These are phyloP conservation scores for Cirrhinus molitorella DNA, from an alignment of 2,797 vertebrate genomes.

Conservation along the genomic window DNA sequence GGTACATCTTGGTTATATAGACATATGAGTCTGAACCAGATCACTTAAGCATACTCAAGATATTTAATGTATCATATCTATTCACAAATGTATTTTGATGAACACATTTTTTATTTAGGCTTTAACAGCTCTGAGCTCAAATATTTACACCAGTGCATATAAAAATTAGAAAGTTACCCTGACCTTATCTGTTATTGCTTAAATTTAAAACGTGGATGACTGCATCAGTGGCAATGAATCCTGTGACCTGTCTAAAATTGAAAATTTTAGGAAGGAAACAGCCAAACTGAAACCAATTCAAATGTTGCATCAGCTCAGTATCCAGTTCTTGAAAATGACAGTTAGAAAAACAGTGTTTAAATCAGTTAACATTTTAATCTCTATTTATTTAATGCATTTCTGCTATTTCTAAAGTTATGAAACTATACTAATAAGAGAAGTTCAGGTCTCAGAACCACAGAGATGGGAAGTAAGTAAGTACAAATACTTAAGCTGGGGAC, in stretches of 20 bases:
- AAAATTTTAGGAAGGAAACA: neutral
- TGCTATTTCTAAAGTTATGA: neutral
- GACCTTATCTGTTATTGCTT: neutral
- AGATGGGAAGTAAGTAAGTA: too few relatives aligned
- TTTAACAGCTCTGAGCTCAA: neutral
- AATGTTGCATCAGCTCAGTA: too few relatives aligned
- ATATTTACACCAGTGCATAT: neutral
- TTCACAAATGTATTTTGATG: neutral
- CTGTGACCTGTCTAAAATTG: neutral
- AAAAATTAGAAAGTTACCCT: neutral
- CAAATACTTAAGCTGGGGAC: too few relatives aligned
- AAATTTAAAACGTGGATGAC: neutral
- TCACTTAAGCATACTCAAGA: neutral
- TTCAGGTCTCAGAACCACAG: neutral
- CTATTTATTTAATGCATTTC: neutral
- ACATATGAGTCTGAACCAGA: neutral
- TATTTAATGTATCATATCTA: neutral
- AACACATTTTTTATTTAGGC: neutral
- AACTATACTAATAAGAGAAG: slow-evolving; percentile 16
- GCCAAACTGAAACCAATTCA: too few relatives aligned
- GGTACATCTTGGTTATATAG: neutral
- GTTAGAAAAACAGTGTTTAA: neutral
- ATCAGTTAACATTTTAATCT: too few relatives aligned
- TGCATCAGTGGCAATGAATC: neutral
- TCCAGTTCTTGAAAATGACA: neutral